Evolutionary conservation across 1,140 invertebrate species (phyloP).

Genomic region (Pseudomyrmex cubaensis): DNA sequence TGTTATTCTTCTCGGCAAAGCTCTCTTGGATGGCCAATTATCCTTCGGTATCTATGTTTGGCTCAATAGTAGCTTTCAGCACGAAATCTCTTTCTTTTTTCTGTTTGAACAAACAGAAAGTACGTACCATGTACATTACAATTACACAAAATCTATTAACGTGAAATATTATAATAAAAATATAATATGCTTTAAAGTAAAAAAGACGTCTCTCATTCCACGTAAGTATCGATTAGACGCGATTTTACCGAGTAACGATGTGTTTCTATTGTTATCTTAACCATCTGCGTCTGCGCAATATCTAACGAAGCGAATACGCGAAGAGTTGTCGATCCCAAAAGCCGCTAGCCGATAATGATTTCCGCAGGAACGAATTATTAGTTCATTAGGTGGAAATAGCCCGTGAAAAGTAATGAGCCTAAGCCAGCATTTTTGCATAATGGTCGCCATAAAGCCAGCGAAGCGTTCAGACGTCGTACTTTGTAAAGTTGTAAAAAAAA

Average conservation of each 20-base stretch:
- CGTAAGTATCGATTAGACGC: not conserved
- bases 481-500: constrained; percentile 67
- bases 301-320: constrained; percentile 22
- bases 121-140: not conserved
- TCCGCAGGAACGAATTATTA: constrained; percentile 72
- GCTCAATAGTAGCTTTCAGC: constrained; percentile 27
- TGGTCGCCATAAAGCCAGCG: constrained; percentile 67
- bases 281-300: not conserved
- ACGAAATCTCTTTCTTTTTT: not conserved
- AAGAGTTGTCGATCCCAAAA: constrained; percentile 22
- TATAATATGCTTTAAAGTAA: not conserved
- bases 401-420: constrained; percentile 68
- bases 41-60: constrained; percentile 45
- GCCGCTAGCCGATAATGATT: constrained; percentile 66
- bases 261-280: constrained; percentile 16
- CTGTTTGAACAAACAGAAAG: constrained; percentile 4
- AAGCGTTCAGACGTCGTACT: constrained; percentile 53
- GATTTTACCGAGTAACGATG: constrained; percentile 19
- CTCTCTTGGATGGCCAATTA: constrained; percentile 65
- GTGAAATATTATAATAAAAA: not conserved
- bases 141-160: not conserved
- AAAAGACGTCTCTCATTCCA: not conserved
- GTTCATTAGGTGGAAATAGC: constrained; percentile 66
- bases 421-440: constrained; percentile 71
- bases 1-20: constrained; percentile 69